Percentiles rank a stretch among this genome's conserved stretches.
These are phyloP conservation scores for Morphnarchus princeps DNA, from an alignment of 2,113 vertebrate genomes.

Conservation along the genomic window DNA sequence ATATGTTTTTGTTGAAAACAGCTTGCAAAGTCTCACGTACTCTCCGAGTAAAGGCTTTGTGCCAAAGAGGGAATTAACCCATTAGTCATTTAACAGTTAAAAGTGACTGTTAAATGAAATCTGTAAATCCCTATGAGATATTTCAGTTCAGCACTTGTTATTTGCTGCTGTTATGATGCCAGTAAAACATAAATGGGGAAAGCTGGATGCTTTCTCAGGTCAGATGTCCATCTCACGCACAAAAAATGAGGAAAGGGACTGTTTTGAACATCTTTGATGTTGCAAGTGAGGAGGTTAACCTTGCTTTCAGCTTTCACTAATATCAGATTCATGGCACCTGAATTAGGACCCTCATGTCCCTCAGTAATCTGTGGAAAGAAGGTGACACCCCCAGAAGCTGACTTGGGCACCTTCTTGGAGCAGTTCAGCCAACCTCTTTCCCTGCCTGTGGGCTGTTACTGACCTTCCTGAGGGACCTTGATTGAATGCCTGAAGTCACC, in stretches of 20 bases:
- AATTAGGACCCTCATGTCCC: neutral
- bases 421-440: neutral
- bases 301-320: neutral
- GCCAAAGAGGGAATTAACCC: constrained; percentile 25
- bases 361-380: neutral
- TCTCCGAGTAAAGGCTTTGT: neutral
- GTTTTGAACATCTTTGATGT: neutral
- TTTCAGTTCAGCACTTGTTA: neutral
- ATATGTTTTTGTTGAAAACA: constrained; percentile 27
- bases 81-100: constrained; percentile 42
- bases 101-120: neutral
- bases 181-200: neutral
- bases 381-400: neutral
- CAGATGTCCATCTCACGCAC: neutral
- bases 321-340: neutral
- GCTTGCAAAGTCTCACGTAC: constrained; percentile 7
- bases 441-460: neutral
- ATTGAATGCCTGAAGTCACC: neutral
- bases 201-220: neutral
- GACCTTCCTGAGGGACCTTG: neutral
- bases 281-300: neutral
- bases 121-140: neutral
- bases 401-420: neutral
- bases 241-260: neutral
- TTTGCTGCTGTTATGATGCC: neutral